Conservation (phyloP, 2,113 vertebrate species). For the Brevimyrus niger region DNA sequence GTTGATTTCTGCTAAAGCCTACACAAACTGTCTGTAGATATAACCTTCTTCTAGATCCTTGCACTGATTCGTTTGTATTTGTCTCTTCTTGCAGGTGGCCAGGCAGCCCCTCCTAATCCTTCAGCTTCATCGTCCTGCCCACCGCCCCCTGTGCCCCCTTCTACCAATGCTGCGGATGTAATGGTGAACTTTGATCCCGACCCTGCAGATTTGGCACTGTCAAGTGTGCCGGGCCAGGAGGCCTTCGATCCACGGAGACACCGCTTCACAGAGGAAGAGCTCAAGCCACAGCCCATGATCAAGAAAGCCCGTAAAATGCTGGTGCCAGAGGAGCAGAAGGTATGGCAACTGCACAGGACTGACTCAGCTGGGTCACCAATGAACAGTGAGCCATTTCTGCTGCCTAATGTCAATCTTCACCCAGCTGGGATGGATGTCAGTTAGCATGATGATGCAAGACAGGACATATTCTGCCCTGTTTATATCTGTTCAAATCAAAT, state of each 20-base stretch:
- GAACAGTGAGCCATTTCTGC: not conserved
- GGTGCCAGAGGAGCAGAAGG: slow-evolving; percentile 83
- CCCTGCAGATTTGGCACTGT: slow-evolving; percentile 79
- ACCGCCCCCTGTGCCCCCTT: slow-evolving; percentile 37
- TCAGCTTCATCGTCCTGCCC: slow-evolving; percentile 54
- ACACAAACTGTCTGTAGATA: not conserved
- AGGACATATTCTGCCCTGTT: not conserved
- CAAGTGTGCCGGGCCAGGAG: slow-evolving; percentile 82
- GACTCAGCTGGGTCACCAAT: not conserved
- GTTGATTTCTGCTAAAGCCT: slow-evolving; percentile 12
- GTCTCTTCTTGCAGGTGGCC: slow-evolving; percentile 43
- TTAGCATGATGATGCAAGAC: not conserved
- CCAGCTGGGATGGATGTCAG: not conserved
- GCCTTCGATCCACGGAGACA: slow-evolving; percentile 82
- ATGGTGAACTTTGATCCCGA: slow-evolving; percentile 86
- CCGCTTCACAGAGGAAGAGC: slow-evolving; percentile 77
- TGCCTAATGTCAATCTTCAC: not conserved
- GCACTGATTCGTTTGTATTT: not conserved
- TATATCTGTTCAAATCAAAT: not conserved
- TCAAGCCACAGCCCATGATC: slow-evolving; percentile 74
- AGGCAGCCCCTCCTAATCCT: slow-evolving; percentile 53
- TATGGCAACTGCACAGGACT: slow-evolving; percentile 39
- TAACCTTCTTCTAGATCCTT: not conserved
- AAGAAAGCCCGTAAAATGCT: slow-evolving; percentile 86
- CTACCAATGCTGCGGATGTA: slow-evolving; percentile 60